Conservation (phyloP, 2,797 vertebrate genomes). For the Calcarius lapponicus region DNA sequence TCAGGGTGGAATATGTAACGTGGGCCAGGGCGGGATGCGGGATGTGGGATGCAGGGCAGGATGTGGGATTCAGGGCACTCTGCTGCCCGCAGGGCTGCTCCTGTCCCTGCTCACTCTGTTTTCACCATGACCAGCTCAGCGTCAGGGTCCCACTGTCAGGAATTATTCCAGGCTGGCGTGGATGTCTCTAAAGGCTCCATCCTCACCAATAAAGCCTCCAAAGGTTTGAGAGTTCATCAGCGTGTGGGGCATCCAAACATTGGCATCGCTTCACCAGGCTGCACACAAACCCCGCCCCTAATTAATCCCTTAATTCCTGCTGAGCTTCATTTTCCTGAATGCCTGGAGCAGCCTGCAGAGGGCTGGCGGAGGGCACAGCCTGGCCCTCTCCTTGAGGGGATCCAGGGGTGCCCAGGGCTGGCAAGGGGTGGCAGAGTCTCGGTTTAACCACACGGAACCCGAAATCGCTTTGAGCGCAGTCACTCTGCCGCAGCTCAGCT, state of each 20-base stretch:
- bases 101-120: background rate
- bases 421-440: rapidly evolving
- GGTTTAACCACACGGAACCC: rapidly evolving
- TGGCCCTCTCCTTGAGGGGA: background rate
- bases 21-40: no score
- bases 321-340: background rate
- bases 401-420: rapidly evolving
- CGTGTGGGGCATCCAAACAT: rapidly evolving
- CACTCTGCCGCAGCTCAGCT: background rate
- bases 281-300: background rate
- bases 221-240: rapidly evolving
- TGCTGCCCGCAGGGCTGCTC: background rate
- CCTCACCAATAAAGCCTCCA: background rate
- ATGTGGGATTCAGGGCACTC: background rate
- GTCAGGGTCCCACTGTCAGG: background rate
- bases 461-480: background rate
- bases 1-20: no score
- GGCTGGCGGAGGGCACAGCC: rapidly evolving
- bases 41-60: background rate
- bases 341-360: rapidly evolving
- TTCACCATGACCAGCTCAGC: background rate
- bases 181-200: background rate
- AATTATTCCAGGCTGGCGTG: background rate
- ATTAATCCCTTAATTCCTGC: background rate
- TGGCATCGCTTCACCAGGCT: rapidly evolving